A percentile compares a stretch with the other conserved stretches of the same genome.
phyloP scores from a whole-genome alignment of 1,140 invertebrate species.

The Heliothis virescens region DNA sequence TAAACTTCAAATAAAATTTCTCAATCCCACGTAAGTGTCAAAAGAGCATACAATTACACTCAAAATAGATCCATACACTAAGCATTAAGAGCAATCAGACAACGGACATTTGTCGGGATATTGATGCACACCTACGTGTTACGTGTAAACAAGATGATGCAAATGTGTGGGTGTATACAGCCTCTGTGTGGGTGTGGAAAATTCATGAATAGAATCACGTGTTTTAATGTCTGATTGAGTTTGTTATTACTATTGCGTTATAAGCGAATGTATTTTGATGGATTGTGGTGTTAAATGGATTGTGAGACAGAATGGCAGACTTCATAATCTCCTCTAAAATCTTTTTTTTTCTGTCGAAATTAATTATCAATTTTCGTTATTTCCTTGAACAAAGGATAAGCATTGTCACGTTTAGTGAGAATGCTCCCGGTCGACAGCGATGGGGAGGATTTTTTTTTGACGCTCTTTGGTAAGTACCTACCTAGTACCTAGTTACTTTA shows the following conservation, averaged over 20 bases:
- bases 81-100: slow-evolving; percentile 21
- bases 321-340: no score
- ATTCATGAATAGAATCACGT: slow-evolving; percentile 20
- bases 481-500: no score
- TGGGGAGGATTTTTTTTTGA: no score
- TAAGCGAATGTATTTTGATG: neutral
- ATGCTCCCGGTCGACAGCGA: no score
- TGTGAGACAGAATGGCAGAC: neutral
- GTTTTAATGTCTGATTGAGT: slow-evolving; percentile 21
- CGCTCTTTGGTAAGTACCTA: no score
- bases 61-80: slow-evolving; percentile 15
- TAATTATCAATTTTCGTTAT: no score
- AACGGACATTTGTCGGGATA: slow-evolving; percentile 30
- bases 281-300: no score
- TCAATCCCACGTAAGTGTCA: neutral
- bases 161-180: slow-evolving; percentile 13
- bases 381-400: no score
- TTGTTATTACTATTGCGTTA: slow-evolving; percentile 2
- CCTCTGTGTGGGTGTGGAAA: neutral
- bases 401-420: no score
- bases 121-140: slow-evolving; percentile 18
- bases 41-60: neutral
- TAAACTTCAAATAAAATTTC: neutral
- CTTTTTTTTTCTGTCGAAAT: no score
- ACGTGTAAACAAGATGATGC: slow-evolving; percentile 27